Conservation (phyloP, 2,113 vertebrate species). For the Cyprinus carpio region DNA sequence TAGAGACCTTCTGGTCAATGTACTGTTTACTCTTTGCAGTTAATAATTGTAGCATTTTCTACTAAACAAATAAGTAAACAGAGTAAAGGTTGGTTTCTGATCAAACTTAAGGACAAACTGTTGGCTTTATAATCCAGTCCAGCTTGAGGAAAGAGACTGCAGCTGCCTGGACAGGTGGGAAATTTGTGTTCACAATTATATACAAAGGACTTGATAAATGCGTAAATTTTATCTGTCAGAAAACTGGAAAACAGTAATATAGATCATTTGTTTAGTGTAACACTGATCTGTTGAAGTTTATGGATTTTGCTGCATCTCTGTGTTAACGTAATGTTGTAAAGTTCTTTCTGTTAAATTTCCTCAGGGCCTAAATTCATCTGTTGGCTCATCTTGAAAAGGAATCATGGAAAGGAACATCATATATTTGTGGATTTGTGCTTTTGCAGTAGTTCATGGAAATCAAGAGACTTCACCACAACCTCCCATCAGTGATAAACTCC, state of each 20-base stretch:
- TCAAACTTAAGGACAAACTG: neutral
- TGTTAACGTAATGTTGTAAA: neutral
- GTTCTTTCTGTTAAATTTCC: neutral
- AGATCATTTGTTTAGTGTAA: neutral
- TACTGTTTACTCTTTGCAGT: neutral
- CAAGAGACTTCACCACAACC: neutral
- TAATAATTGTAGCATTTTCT: conserved; percentile 21
- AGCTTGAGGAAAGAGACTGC: neutral
- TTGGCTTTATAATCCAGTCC: neutral
- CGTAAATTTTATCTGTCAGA: neutral
- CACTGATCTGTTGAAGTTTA: neutral
- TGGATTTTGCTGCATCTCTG: neutral
- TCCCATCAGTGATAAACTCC: neutral
- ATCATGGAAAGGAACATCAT: conserved; percentile 11
- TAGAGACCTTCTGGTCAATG: neutral
- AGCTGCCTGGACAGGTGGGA: neutral
- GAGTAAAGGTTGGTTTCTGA: conserved; percentile 23
- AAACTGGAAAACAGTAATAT: neutral
- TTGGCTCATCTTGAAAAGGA: neutral
- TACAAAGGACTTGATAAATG: neutral
- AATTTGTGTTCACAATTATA: neutral
- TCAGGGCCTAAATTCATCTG: neutral
- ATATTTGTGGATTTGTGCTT: conserved; percentile 28
- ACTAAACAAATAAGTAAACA: conserved; percentile 30
- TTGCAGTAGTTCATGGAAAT: conserved; percentile 22